Base-by-base conservation (phyloP, 2,113 vertebrate genomes). In the Struthidea cinerea region DNA sequence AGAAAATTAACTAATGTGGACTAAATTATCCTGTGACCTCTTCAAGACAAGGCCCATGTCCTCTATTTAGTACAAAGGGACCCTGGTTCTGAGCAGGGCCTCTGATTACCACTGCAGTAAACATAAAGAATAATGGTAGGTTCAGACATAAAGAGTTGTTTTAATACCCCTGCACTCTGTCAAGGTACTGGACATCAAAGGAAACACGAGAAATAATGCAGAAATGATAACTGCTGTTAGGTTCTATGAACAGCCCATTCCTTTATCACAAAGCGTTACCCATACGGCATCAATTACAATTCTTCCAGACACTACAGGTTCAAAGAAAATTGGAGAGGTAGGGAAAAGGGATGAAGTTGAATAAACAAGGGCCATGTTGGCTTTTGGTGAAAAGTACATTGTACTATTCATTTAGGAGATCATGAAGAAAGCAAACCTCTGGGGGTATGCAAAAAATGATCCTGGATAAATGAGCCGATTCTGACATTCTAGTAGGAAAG, bases 161-260 rank as follows among this genome's bases (percentile, higher is more conserved):
- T 44, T 67, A 89, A 85, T 50, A 80, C 11, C 52, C 52, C 55
- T 55, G 27, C 37, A 33, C 52, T 84, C 63, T 60, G 42, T 46
- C 64, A 83, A 86, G 63, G 88, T 67, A 92, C 22, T 60, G 71
- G 76, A 92, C 87, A 93, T 90, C 60, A 91, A 89, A 93, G 53
- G 52, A 75, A 96, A 92, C 35, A 84, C 0, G 3, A 70, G 55
- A 83, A 85, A 90, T 79, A 85, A 94, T 23, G 79, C 46, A 81
- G 89, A 93, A 91, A 79, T 46, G 7, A 22, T 86, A 94, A 94
- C 41, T 90, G 49, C 83, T 73, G 52, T 59, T 87, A 60, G 81
- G 71, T 47, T 42, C 68, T 75, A 16, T 8, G 44, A n/a, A n/a
- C 11, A 86, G 81, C 35, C 84, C 55, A 9, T 56, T 81, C 59